These are phyloP conservation scores for Cataglyphis hispanica DNA, from an alignment of 1,140 invertebrate genomes.

Conservation along the genomic window DNA sequence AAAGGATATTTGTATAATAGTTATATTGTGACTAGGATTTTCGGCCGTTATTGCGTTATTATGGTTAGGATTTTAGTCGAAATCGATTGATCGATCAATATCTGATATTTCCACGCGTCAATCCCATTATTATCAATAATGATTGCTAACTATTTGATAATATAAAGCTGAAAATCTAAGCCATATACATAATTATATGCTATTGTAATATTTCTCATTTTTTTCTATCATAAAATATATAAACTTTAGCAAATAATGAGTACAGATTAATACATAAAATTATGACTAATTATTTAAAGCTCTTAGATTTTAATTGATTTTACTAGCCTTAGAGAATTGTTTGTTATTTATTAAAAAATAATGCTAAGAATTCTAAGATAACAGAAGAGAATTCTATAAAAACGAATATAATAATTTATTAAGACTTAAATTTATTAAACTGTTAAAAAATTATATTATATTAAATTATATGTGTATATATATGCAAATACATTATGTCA, in stretches of 20 bases:
- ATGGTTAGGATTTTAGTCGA: constrained; percentile 20
- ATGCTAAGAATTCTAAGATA: constrained; percentile 9
- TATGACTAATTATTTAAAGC: constrained; percentile 21
- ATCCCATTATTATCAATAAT: neutral
- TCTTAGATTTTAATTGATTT: neutral
- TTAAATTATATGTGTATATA: constrained; percentile 23
- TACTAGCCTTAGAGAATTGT: constrained; percentile 17
- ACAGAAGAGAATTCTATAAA: neutral
- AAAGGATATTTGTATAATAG: constrained; percentile 37
- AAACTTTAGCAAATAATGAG: constrained; percentile 8
- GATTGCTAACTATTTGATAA: neutral
- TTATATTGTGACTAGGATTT: constrained; percentile 22
- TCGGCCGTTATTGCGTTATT: neutral
- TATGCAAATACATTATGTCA: neutral
- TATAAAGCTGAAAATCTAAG: constrained; percentile 18
- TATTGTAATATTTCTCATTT: neutral
- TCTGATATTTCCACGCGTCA: neutral
- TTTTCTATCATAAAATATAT: constrained; percentile 35
- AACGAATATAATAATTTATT: neutral
- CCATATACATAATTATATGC: neutral
- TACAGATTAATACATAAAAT: neutral
- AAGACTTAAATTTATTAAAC: neutral
- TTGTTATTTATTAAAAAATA: constrained; percentile 47
- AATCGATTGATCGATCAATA: neutral
- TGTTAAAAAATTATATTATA: constrained; percentile 2